These are phyloP conservation scores for Lordiphosa fenestrarum DNA, from an alignment of 2,888 invertebrate genomes.

Conservation along the genomic window DNA sequence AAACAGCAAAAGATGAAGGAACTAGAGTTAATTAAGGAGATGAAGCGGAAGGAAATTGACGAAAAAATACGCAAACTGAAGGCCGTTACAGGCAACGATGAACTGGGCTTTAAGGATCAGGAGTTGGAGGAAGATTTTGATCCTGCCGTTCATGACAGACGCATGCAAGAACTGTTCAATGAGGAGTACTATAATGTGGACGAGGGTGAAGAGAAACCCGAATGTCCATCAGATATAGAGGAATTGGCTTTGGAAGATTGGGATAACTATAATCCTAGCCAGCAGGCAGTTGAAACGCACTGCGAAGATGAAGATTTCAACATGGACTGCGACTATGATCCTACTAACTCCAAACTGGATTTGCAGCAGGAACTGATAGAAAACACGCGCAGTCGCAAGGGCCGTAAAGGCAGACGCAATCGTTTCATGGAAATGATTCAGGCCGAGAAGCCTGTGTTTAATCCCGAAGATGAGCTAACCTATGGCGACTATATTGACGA, in stretches of 20 bases:
- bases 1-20: conserved; percentile 92
- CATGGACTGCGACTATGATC: conserved; percentile 94
- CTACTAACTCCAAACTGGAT: conserved; percentile 81
- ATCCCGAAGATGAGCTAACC: conserved; percentile 87
- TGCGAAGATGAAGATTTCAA: conserved; percentile 92
- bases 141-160: conserved; percentile 91
- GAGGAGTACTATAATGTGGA: conserved; percentile 91
- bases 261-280: conserved; percentile 82
- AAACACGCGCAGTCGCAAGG: conserved; percentile 82
- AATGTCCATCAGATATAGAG: conserved; percentile 89
- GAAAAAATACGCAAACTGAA: conserved; percentile 92
- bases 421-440: conserved; percentile 88
- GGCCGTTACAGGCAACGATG: conserved; percentile 92
- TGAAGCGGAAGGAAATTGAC: conserved; percentile 94
- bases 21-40: conserved; percentile 90
- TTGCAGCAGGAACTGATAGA: conserved; percentile 83
- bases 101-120: conserved; percentile 82
- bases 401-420: conserved; percentile 85
- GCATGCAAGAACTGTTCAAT: conserved; percentile 93
- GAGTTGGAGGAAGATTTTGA: conserved; percentile 96
- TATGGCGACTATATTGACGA: conserved; percentile 95
- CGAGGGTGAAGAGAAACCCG: conserved; percentile 88
- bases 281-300: conserved; percentile 82
- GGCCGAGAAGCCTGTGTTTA: conserved; percentile 90
- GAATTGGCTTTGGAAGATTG: conserved; percentile 79